Percentiles rank a stretch among this genome's conserved stretches.
Evolutionary conservation across 2,797 vertebrate species (phyloP).

Genomic region (Synaphobranchus kaupii): DNA sequence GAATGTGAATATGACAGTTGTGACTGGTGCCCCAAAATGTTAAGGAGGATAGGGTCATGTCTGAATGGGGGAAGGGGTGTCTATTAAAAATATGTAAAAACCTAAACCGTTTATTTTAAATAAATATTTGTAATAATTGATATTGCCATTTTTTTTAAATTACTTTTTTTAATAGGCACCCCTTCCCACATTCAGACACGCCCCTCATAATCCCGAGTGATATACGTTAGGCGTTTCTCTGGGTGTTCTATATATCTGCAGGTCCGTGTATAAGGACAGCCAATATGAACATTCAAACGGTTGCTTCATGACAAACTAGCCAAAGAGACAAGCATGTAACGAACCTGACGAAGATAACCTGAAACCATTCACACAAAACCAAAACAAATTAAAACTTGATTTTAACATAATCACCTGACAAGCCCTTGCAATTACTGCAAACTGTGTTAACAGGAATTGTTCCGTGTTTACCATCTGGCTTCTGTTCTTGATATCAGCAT

Average conservation of each 20-base stretch:
- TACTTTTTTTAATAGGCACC: too few relatives aligned
- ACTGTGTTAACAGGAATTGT: neutral
- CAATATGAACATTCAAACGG: neutral
- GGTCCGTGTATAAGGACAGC: neutral
- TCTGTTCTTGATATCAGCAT: neutral
- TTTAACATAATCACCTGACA: neutral
- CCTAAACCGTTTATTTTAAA: too few relatives aligned
- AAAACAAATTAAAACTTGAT: neutral
- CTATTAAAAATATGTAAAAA: neutral
- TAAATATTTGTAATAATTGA: too few relatives aligned
- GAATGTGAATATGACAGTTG: neutral
- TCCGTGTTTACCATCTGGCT: neutral
- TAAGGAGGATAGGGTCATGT: neutral
- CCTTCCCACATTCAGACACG: too few relatives aligned
- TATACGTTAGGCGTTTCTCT: too few relatives aligned
- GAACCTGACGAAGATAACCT: neutral
- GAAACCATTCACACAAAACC: neutral
- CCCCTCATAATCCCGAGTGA: too few relatives aligned
- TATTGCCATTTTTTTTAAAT: too few relatives aligned
- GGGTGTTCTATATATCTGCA: neutral
- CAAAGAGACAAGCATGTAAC: neutral
- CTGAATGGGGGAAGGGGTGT: neutral
- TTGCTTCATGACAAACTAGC: neutral
- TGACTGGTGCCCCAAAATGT: neutral
- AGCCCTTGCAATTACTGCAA: neutral